Percentiles rank a stretch among this genome's conserved stretches.
Evolutionary conservation across 2,797 vertebrate species (phyloP).

Genomic region (Melanogrammus aeglefinus): DNA sequence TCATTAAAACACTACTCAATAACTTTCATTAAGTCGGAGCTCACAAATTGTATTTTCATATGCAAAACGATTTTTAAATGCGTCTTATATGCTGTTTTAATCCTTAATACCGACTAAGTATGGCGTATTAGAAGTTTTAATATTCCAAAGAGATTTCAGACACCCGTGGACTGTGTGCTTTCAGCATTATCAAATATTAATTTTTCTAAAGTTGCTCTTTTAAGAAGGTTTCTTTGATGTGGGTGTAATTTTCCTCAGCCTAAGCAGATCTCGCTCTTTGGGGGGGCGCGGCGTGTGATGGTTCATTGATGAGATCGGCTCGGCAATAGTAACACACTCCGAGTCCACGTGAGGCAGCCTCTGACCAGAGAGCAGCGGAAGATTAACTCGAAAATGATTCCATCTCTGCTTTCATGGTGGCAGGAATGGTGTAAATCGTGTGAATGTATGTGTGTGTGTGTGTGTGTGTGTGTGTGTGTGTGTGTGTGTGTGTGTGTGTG

Average conservation of each 20-base stretch:
- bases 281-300: constrained; percentile 46
- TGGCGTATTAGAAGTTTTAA: constrained; percentile 69
- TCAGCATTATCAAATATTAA: constrained; percentile 75
- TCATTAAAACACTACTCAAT: constrained; percentile 46
- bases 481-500: neutral
- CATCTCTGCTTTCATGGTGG: constrained; percentile 65
- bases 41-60: constrained; percentile 74
- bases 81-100: constrained; percentile 75
- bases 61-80: constrained; percentile 74
- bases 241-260: constrained; percentile 68
- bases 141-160: constrained; percentile 71
- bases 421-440: constrained; percentile 34
- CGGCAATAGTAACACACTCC: neutral
- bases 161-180: constrained; percentile 60
- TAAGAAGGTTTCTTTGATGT: constrained; percentile 74
- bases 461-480: constrained; percentile 7
- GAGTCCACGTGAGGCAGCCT: neutral
- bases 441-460: neutral
- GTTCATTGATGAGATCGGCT: constrained; percentile 71
- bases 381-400: constrained; percentile 58
- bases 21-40: constrained; percentile 56
- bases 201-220: constrained; percentile 75
- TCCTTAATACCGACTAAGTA: constrained; percentile 73
- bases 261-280: constrained; percentile 65
- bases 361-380: constrained; percentile 58